These are phyloP conservation scores for Pammene fasciana DNA, from an alignment of 2,888 invertebrate species.

Conservation along the genomic window DNA sequence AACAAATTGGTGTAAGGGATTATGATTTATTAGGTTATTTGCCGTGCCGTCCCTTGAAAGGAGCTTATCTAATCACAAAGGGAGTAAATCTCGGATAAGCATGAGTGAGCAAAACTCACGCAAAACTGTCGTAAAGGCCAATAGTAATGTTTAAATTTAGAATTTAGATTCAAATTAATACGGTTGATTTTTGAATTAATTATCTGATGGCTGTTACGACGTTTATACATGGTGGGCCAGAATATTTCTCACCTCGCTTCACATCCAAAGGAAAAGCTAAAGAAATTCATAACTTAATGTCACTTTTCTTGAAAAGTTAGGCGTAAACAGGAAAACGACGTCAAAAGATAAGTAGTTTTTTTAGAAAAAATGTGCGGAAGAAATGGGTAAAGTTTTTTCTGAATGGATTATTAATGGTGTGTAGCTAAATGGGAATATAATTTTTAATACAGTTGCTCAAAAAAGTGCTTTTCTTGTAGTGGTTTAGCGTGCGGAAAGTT, in stretches of 20 bases:
- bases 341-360: slow-evolving; percentile 13
- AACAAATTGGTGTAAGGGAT: neutral
- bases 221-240: no score
- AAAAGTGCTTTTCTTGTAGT: no score
- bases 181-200: no score
- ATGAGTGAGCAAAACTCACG: neutral
- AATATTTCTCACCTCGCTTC: neutral
- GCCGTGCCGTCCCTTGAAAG: neutral
- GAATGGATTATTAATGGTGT: slow-evolving; percentile 9
- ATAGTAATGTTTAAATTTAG: no score
- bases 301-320: neutral
- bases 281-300: neutral
- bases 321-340: slow-evolving; percentile 8
- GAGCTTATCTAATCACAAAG: slow-evolving; percentile 25
- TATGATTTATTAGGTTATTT: neutral
- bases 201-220: no score
- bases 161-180: no score
- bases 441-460: no score
- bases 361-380: neutral
- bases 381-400: neutral
- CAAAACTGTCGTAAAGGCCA: no score
- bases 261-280: neutral
- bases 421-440: slow-evolving; percentile 4
- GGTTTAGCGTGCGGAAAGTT: no score
- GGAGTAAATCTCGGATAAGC: slow-evolving; percentile 6